These are phyloP conservation scores for Marmota monax DNA, from an alignment of 2,113 vertebrate species.

Conservation along the genomic window DNA sequence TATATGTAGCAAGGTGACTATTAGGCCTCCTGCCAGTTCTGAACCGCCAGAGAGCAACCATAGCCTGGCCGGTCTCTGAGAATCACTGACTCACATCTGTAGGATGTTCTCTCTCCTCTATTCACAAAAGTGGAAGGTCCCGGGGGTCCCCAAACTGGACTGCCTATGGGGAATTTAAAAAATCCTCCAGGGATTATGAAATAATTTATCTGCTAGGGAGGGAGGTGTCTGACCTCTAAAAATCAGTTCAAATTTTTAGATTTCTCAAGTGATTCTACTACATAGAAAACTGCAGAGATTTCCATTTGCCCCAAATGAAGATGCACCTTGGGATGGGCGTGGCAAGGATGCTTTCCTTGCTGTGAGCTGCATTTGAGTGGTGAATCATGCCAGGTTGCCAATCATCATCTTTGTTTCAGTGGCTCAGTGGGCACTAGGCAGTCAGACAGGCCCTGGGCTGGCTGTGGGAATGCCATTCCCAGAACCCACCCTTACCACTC, in stretches of 20 bases:
- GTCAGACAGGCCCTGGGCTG: background rate
- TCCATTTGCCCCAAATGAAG: background rate
- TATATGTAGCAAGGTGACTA: constrained; percentile 33
- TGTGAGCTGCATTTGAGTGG: background rate
- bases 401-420: background rate
- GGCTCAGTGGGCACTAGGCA: background rate
- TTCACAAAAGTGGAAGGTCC: background rate
- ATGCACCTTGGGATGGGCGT: background rate
- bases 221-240: background rate
- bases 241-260: background rate
- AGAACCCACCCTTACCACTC: background rate
- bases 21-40: constrained; percentile 32
- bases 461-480: background rate
- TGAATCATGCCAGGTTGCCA: background rate
- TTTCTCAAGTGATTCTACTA: background rate
- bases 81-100: background rate
- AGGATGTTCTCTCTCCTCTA: background rate
- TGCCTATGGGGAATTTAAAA: background rate
- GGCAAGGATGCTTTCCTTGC: background rate
- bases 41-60: background rate
- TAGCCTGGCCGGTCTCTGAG: constrained; percentile 46
- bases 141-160: background rate
- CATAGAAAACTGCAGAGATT: background rate
- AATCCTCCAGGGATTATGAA: background rate
- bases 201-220: background rate